Conservation (phyloP, 2,888 invertebrate genomes). For the Troides helena region DNA sequence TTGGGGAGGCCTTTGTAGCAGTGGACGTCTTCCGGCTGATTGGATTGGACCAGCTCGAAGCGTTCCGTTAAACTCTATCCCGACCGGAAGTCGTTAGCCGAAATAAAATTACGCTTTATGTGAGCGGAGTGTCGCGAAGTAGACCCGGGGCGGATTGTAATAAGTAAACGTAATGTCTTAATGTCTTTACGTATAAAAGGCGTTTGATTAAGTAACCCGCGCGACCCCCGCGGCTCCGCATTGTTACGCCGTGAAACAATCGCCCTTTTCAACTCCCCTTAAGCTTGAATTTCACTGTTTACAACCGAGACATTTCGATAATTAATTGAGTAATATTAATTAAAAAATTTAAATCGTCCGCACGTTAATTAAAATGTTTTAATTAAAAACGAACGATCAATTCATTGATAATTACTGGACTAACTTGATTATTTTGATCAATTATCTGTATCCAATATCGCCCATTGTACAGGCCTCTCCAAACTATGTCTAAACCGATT, state of each 20-base stretch:
- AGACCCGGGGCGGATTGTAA: slow-evolving; percentile 13
- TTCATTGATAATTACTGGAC: too few species aligned
- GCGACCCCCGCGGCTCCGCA: slow-evolving; percentile 25
- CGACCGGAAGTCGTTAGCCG: slow-evolving; percentile 5
- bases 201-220: slow-evolving; percentile 24
- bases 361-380: too few species aligned
- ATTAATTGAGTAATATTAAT: slow-evolving; percentile 16
- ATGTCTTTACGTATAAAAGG: slow-evolving; percentile 23
- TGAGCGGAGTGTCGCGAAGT: slow-evolving; percentile 10
- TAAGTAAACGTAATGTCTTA: slow-evolving; percentile 18
- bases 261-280: slow-evolving; percentile 22
- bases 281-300: slow-evolving; percentile 27
- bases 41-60: too few species aligned
- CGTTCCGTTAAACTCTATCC: neutral
- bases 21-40: too few species aligned
- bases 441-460: too few species aligned
- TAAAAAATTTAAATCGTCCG: too few species aligned
- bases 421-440: too few species aligned
- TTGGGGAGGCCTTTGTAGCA: too few species aligned
- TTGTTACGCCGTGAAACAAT: slow-evolving; percentile 28
- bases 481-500: too few species aligned
- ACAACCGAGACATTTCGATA: slow-evolving; percentile 20
- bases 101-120: slow-evolving; percentile 17
- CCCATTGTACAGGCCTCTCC: too few species aligned
- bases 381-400: too few species aligned